phyloP scores from a whole-genome alignment of 2,797 vertebrate species.

The Dryobates pubescens region DNA sequence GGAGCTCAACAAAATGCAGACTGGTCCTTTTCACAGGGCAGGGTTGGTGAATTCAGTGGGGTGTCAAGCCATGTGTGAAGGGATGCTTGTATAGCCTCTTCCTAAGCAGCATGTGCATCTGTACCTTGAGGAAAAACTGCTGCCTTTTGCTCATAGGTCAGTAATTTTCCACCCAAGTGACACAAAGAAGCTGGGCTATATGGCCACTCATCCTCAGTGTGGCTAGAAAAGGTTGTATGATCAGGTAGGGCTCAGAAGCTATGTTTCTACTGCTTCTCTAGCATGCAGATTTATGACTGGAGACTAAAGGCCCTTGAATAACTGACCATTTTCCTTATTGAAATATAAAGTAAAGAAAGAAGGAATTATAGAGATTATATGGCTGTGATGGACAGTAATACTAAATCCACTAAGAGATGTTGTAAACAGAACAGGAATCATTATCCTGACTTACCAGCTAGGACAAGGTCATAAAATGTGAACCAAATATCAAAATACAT shows the following conservation, averaged over 20 bases:
- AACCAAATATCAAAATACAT: not conserved
- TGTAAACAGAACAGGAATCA: not conserved
- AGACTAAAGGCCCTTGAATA: not conserved
- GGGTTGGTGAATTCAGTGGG: accelerated
- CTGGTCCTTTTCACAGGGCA: not conserved
- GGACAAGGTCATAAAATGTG: not conserved
- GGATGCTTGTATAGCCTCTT: not conserved
- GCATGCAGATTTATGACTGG: not conserved
- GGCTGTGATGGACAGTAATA: not conserved
- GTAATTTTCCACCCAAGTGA: not conserved
- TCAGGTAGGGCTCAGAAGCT: not conserved
- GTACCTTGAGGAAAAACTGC: not conserved
- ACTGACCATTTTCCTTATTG: not conserved
- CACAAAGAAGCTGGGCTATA: not conserved
- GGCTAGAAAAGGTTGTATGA: not conserved
- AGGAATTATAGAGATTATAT: not conserved
- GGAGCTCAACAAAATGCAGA: not conserved
- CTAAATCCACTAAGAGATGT: not conserved
- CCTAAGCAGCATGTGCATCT: not conserved
- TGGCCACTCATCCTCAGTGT: not conserved
- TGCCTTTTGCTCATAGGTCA: not conserved
- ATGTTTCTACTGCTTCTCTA: not conserved
- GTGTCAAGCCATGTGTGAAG: not conserved
- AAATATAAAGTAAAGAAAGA: not conserved
- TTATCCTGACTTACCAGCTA: not conserved